Evolutionary conservation across 1,140 invertebrate genomes (phyloP), one percentile per base, ranked within the genome.

Genomic region (Formica exsecta): DNA sequence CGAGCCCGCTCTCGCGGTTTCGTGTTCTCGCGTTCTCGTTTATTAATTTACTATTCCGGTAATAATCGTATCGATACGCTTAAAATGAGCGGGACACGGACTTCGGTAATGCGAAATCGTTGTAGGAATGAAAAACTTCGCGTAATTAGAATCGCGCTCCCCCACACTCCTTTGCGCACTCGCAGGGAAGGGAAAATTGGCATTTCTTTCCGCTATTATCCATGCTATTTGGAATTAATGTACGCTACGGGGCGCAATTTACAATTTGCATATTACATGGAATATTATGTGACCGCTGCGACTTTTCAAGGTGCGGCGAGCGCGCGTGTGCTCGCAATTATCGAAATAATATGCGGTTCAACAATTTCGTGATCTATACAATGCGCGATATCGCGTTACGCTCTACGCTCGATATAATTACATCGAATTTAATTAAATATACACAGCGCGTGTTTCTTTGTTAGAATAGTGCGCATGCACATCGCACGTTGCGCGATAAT

Each of bases 1-100:
- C 41, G 48, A 65, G 29, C 32, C 32, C 36, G 8, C 8, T 44
- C 59, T 36, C n/a, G 13, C 57, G 25, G 41, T 71, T 48, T 59
- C 54, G 7, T 9, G n/a, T 36, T 29, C 66, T 32, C 13, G n/a
- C 48, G 7, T 3, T 22, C 62, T 29, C 87, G 36, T 83, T 77
- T 86, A 86, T 92, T 92, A 92, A 92, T 92, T 51, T 92, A 91
- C 85, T 91, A 90, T 87, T 88, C 86, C 65, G 65, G 77, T 61
- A 86, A 86, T 90, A 89, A 89, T 88, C 90, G 79, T 92, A 79
- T 59, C 80, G 87, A 74, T 84, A 81, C 32, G 62, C 38, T 81
- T 29, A 68, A 92, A 51, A 89, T 68, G 87, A 83, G 32, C 66
- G 36, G 81, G 70, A 79, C 73, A 83, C 64, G 83, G 77, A 84